Base-by-base conservation (phyloP, 1,140 invertebrate species). In the Chironomus striatipennis region DNA sequence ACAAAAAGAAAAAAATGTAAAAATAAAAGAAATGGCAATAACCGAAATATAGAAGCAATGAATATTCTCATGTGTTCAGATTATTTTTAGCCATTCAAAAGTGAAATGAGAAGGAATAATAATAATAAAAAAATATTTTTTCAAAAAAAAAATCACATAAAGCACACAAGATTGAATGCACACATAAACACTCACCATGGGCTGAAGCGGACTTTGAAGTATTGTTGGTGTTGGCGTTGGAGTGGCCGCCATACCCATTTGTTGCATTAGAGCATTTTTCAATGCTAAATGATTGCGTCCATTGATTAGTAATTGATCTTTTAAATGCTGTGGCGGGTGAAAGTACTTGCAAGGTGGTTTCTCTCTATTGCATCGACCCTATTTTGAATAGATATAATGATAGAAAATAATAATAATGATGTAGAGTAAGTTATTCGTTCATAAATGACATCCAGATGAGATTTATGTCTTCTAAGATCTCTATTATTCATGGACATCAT, bases 261-360 rank as follows among this genome's bases (percentile, higher is more conserved):
- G 93, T 84, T 94, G 93, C 88, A 95, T 92, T 76, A 96, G 86
- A 47, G 93, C 93, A 84, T 95, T 95, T 85, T 97, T 97, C 81
- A 98, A 84, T 75, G 96, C 95, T 82, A 98, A 87, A 85, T 98
- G 96, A 86, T 98, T 98, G 79, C 95, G 89, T 72, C 97, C 97
- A 85, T 98, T 98, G 87, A 98, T 97, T 80, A 98, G 86, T 80
- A 99, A 87, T 87, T 98, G 96, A 85, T 99, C 97, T 87, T 98
- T 97, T 76, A 98, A 88, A 84, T 99, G 97, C 82, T 98, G 96
- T 75, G 97, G 97, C 75, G 96, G 96, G 86, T 98, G 96, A 84
- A 98, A 96, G 86, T 98, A 98, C 87, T 98, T 98, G 92, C 97
- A 99, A 76, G 96, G 96, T 74, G 97, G 97, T 81, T 98, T 98